These are phyloP conservation scores for Germaria angustata DNA, from an alignment of 2,888 invertebrate genomes.

Conservation along the genomic window DNA sequence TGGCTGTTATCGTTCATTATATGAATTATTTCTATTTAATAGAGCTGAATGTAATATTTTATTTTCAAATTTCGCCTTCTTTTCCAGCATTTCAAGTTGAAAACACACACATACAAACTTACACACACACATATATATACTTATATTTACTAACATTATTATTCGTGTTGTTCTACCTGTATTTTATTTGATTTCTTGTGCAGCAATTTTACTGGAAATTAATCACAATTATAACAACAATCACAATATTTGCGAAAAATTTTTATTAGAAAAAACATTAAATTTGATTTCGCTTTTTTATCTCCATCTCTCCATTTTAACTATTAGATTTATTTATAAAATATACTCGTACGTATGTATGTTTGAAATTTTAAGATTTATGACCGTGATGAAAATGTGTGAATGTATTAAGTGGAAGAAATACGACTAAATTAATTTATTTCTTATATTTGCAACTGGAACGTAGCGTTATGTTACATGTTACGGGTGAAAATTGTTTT, in stretches of 20 bases:
- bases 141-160: background rate
- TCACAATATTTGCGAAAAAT: constrained; percentile 54
- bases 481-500: constrained; percentile 3
- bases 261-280: background rate
- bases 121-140: no score
- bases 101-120: background rate
- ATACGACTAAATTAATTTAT: constrained; percentile 42
- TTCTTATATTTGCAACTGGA: constrained; percentile 30
- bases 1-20: constrained; percentile 54
- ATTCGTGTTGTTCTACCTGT: constrained; percentile 7
- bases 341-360: no score
- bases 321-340: constrained; percentile 15
- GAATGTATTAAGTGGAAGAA: background rate
- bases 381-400: constrained; percentile 46
- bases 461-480: constrained; percentile 32
- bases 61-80: constrained; percentile 38
- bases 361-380: constrained; percentile 53
- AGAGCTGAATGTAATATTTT: constrained; percentile 69
- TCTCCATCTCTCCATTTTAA: background rate
- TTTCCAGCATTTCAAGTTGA: background rate
- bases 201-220: constrained; percentile 59
- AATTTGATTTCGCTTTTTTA: constrained; percentile 24
- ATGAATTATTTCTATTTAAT: constrained; percentile 78
- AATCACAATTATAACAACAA: constrained; percentile 63
- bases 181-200: constrained; percentile 48